Base-by-base conservation (phyloP, 1,140 invertebrate species). In the Lasaia peninsularis region DNA sequence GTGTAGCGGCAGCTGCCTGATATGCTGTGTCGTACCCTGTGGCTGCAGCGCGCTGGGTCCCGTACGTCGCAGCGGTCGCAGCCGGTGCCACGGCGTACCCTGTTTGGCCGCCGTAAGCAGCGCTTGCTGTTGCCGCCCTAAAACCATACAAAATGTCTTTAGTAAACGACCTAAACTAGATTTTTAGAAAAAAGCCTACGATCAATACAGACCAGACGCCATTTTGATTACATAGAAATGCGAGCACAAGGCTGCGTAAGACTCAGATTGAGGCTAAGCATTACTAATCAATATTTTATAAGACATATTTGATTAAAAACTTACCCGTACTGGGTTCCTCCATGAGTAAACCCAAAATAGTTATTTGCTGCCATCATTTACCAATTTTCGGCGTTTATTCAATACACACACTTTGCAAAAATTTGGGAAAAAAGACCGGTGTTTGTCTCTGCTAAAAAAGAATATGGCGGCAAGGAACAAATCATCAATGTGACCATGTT, bases 291-390 rank as follows among this genome's bases (percentile, higher is more conserved):
- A 67, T 60, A 63, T 61, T 61, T 63, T 20, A 20, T 58, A n/a
- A 59, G n/a, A 61, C 64, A 58, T 69, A 56, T 52, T 51, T 55
- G 35, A 50, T 54, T 70, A 58, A 62, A 56, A 71, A 90, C 93
- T 91, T 91, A 95, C 94, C 94, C 94, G 90, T 97, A 96, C 92
- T 97, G 95, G 75, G 96, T 96, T 86, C 95, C 95, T 73, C 95
- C 94, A 86, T 96, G 95, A 79, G 95, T 95, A 92, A 96, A 97
- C 75, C 95, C 95, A 89, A 96, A 96, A 92, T 96, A 97, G 93
- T 97, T 97, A 92, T 97, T 96, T 88, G 95, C 94, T 86, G 95
- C 95, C 95, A 96, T 97, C 77, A 86, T 85, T 87, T 78, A 87
- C 84, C 71, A 84, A 81, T 84, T 80, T 75, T 82, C 73, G 73